Evolutionary conservation across 1,140 invertebrate genomes (phyloP), one percentile per base, ranked within the genome.

Genomic region (Drosophila auraria): DNA sequence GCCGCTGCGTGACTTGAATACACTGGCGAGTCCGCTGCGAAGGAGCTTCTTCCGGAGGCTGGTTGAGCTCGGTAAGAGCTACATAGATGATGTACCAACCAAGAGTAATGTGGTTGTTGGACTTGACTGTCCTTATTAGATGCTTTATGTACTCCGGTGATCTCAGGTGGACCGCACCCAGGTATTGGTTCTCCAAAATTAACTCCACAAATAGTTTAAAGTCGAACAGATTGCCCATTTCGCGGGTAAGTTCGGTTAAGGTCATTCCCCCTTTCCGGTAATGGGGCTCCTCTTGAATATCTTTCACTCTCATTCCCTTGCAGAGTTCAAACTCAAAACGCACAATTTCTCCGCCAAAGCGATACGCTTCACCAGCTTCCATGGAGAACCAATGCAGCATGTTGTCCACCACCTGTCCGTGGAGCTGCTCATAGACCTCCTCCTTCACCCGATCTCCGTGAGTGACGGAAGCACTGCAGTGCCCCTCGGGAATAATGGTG

Each of bases 271-370:
- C 45, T 4, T 51, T 62, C 2, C 80, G 79, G 14, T 62, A 72
- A 1, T 72, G 66, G 0, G 11, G 4, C 1, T 81, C 72, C 2
- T 38, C 15, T n/a, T 78, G n/a, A 1, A 54, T 58, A 25, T 87
- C 44, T 9, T 82, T 60, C 14, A 65, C 71, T 9, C 79, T 57
- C 77, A 91, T 92, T 15, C 54, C 63, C 45, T 87, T 80, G 59
- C 91, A 92, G 6, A 92, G 78, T 6, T 92, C 86, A 20, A 92
- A 91, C 54, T 92, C 91, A 5, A 92, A 92, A 36, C 86, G 65
- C 1, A 92, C 40, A 2, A 92, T 78, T 49, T 92, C 86, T 14
- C 86, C 89, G 11, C 75, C 86, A 23, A 91, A 73, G 0, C 83
- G 76, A 0, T 40, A 53, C 0, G 91, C 78, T 8, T 92, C 86